Evolutionary conservation across 2,797 vertebrate genomes (phyloP), one percentile per base, ranked within the genome.

Genomic region (Macrochelys suwanniensis): DNA sequence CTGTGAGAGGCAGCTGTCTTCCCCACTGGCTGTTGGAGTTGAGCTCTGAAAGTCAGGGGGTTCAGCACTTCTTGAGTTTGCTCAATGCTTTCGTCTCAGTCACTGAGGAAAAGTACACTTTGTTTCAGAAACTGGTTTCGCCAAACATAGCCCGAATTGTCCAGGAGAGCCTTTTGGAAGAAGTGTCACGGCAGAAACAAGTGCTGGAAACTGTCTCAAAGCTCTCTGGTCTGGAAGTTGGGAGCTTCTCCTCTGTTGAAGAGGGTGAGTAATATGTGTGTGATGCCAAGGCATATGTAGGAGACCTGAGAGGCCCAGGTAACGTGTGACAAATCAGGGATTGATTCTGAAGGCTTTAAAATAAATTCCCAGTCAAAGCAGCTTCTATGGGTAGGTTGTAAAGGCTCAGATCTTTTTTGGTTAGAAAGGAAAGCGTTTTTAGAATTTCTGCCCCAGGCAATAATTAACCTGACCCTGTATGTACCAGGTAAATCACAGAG

Each of bases 81-180:
- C 25, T 81, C 37, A 37, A 11, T 85, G 89, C 57, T 77, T 93
- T 92, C 51, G 26, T 93, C 91, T 74, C 84, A 82, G 79, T 85
- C 79, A 37, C 84, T 94, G 28, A 90, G 26, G 33, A 85, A 79
- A 16, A 53, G 5, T 33, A 53, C 85, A 21, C 92, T 96, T 56
- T 84, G 16, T 97, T 97, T 95, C 97, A 99, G 98, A 99, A 98
- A 96, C 97, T 99, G 93, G 96, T 85, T 79, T 95, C 95, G 9
- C 96, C 98, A 5, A 95, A 96, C 0, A 5, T 98, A 68, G 97
- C 97, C 47, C 95, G 47, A 74, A n/a, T 98, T 80, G 90, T 98
- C 53, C 97, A 96, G 95, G 97, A 98, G n/a, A 89, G 86, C 86
- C 96, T 99, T 80, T 61, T 98, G 94, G 98, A 98, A 81, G 98